These are phyloP conservation scores for Wasmannia auropunctata DNA, from an alignment of 1,140 invertebrate genomes.

Conservation along the genomic window DNA sequence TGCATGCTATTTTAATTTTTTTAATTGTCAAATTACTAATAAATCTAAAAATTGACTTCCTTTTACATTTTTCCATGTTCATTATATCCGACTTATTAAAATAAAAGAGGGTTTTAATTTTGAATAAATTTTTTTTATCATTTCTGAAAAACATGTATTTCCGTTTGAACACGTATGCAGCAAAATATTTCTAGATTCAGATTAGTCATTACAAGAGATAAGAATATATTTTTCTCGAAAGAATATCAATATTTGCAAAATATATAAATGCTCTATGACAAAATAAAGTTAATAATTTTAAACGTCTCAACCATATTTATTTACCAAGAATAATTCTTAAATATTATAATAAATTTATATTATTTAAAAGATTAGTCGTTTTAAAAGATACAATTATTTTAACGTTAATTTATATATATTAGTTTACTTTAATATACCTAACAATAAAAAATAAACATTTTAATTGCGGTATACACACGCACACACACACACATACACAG, in stretches of 20 bases:
- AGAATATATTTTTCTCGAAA: not conserved
- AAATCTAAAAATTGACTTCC: not conserved
- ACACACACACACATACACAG: not conserved
- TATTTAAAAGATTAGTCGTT: not conserved
- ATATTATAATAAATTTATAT: not conserved
- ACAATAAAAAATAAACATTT: slow-evolving; percentile 23
- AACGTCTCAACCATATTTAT: not conserved
- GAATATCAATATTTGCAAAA: not conserved
- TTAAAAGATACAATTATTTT: not conserved
- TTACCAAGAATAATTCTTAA: not conserved
- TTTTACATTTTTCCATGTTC: not conserved
- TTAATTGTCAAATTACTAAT: not conserved
- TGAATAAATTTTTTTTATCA: not conserved
- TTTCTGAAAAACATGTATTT: not conserved
- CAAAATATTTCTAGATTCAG: not conserved
- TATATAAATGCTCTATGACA: not conserved
- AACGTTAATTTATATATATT: too few relatives aligned
- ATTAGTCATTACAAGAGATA: not conserved
- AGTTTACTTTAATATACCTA: not conserved
- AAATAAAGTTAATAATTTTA: not conserved
- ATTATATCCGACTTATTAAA: not conserved
- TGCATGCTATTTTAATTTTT: not conserved
- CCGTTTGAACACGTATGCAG: not conserved
- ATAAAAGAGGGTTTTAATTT: not conserved
- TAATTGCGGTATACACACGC: not conserved